Percentiles rank a stretch among this genome's conserved stretches.
Evolutionary conservation across 2,797 vertebrate species (phyloP).

Genomic region (Malurus leucopterus): DNA sequence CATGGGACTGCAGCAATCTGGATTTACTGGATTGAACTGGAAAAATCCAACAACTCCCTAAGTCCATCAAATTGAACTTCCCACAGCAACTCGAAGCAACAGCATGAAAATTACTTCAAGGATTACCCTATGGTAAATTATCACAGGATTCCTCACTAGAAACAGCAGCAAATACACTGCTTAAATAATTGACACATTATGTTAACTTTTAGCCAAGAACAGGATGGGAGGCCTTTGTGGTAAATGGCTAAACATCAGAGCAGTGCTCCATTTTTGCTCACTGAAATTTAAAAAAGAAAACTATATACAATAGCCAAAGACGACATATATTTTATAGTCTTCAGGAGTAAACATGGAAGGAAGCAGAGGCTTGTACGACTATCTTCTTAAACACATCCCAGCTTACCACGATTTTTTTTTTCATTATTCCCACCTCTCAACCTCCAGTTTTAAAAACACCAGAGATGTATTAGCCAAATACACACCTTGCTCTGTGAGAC

Average conservation of each 20-base stretch:
- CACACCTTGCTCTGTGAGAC: background rate
- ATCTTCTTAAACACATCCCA: background rate
- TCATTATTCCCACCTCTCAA: background rate
- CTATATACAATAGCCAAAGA: background rate
- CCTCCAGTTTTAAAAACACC: background rate
- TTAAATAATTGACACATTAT: background rate
- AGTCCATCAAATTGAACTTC: background rate
- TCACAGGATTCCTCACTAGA: background rate
- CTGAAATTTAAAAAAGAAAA: background rate
- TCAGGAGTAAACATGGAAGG: background rate
- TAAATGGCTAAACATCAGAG: background rate
- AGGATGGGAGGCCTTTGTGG: background rate
- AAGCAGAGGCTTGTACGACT: background rate
- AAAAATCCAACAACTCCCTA: background rate
- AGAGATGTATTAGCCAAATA: background rate
- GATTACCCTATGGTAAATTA: background rate
- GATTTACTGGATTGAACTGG: background rate
- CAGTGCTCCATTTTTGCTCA: background rate
- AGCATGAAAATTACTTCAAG: background rate
- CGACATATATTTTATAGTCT: background rate
- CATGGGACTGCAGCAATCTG: fast-evolving
- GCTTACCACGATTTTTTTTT: background rate
- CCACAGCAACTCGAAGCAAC: background rate
- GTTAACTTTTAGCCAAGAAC: background rate
- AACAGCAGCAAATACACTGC: background rate